Percentiles rank a stretch among this genome's conserved stretches.
Conservation (phyloP, 1,140 invertebrate species). For the Proctacanthus coquilletti region DNA sequence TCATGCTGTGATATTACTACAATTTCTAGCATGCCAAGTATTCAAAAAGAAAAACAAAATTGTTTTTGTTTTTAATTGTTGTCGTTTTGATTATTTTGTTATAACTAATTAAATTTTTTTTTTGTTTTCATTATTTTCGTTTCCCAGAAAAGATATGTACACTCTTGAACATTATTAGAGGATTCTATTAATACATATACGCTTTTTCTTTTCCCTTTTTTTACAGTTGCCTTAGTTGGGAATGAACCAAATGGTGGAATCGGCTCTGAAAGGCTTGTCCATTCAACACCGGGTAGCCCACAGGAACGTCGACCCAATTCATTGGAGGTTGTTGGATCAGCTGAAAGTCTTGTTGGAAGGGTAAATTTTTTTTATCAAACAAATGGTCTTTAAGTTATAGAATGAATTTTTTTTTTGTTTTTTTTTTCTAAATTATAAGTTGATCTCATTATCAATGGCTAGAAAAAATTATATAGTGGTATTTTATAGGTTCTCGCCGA, state of each 20-base stretch:
- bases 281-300: slow-evolving; percentile 67
- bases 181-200: too few species aligned
- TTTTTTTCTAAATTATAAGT: not conserved
- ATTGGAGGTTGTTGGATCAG: slow-evolving; percentile 73
- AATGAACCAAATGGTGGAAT: slow-evolving; percentile 43
- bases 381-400: not conserved
- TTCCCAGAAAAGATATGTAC: too few species aligned
- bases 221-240: slow-evolving; percentile 27
- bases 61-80: too few species aligned
- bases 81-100: too few species aligned
- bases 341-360: slow-evolving; percentile 83
- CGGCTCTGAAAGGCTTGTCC: slow-evolving; percentile 44
- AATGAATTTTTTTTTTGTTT: not conserved
- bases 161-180: too few species aligned
- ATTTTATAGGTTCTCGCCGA: slow-evolving; percentile 65
- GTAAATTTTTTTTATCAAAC: slow-evolving; percentile 35
- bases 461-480: slow-evolving; percentile 1
- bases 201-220: too few species aligned
- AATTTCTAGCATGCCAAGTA: too few species aligned
- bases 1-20: too few species aligned
- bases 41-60: too few species aligned
- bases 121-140: too few species aligned
- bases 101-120: too few species aligned
- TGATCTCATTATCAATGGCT: not conserved
- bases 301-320: slow-evolving; percentile 39